phyloP scores from a whole-genome alignment of 2,113 vertebrate species.

The Sphyrna mokarran region DNA sequence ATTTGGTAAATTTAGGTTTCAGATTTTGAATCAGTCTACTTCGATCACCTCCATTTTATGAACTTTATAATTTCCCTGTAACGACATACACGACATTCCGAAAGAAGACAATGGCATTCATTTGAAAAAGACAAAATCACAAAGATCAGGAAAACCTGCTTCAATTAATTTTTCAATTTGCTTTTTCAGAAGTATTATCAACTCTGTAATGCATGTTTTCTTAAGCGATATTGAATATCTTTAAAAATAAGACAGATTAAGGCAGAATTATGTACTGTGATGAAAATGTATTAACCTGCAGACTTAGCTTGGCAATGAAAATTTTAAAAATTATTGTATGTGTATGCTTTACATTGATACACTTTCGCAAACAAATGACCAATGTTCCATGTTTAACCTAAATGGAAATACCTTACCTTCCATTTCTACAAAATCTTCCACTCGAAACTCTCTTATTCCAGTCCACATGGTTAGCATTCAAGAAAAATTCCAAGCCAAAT shows the following conservation, averaged over 20 bases:
- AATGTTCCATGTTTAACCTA: background rate
- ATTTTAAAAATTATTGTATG: background rate
- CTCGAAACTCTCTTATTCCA: background rate
- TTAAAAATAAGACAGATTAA: background rate
- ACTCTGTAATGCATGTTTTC: too few species aligned
- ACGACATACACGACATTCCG: too few species aligned
- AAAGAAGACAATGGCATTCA: too few species aligned
- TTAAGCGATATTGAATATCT: too few species aligned
- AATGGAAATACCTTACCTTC: background rate
- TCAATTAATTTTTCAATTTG: too few species aligned
- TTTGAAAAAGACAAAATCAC: too few species aligned
- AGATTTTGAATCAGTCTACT: too few species aligned
- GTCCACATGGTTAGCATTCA: background rate
- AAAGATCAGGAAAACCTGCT: too few species aligned
- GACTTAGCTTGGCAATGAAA: background rate
- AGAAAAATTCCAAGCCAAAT: background rate
- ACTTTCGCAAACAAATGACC: background rate
- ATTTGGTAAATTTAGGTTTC: too few species aligned
- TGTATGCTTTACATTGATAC: background rate
- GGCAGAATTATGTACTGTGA: background rate
- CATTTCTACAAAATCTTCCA: background rate
- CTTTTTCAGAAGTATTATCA: too few species aligned
- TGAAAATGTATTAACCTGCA: background rate
- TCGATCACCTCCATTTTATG: too few species aligned
- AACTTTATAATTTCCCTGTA: too few species aligned